Evolutionary conservation across 2,888 invertebrate genomes (phyloP).

Genomic region (Molorchus minor): DNA sequence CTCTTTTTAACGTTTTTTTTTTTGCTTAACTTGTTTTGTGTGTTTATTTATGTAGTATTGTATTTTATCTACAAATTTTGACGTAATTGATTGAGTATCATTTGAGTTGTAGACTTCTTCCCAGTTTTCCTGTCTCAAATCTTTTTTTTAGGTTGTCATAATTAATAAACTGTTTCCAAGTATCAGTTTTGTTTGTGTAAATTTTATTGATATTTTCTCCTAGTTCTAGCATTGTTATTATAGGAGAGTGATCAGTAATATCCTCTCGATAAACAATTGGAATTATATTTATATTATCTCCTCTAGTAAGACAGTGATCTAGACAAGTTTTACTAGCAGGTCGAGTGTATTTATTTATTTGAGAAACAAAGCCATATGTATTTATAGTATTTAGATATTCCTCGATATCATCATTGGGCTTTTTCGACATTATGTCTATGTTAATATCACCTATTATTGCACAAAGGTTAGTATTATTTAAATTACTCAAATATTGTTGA

Average conservation of each 20-base stretch:
- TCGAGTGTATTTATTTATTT: conserved; percentile 13
- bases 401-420: conserved; percentile 8
- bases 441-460: conserved; percentile 8
- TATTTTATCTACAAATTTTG: conserved; percentile 2
- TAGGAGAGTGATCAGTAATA: conserved; percentile 12
- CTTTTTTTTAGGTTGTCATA: no score
- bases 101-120: no score
- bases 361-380: conserved; percentile 7
- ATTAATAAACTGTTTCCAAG: no score
- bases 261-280: conserved; percentile 12
- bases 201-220: no score
- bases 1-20: conserved; percentile 3
- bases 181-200: no score
- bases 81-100: conserved; percentile 10
- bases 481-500: no score
- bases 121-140: conserved; percentile 9
- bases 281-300: conserved; percentile 5
- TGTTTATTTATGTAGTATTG: conserved; percentile 7
- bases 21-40: conserved; percentile 2
- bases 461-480: no score
- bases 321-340: conserved; percentile 8
- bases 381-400: conserved; percentile 11
- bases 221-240: conserved; percentile 13
- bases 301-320: conserved; percentile 6
- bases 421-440: conserved; percentile 2